Evolutionary conservation across 2,113 vertebrate species (phyloP).

Genomic region (western clawed frog (Xenopus tropicalis)): UCB_Xtro_10.0 CM004447.2:132634501-132635000

Average conservation of each 20-base stretch:
- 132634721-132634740: background rate
- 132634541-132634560: background rate
- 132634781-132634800: no score
- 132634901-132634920: no score
- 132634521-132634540: slow-evolving; percentile 5
- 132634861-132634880: no score
- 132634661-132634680: background rate
- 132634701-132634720: background rate
- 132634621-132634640: slow-evolving; percentile 14
- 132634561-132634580: slow-evolving; percentile 8
- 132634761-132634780: no score
- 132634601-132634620: background rate
- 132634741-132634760: background rate
- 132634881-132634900: no score
- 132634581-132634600: background rate
- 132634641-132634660: background rate
- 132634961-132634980: no score
- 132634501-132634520: background rate
- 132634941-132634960: no score
- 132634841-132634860: no score
- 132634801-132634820: no score
- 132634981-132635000: no score
- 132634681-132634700: slow-evolving; percentile 13
- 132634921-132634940: no score
- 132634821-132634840: no score